Evolutionary conservation across 2,797 vertebrate genomes (phyloP).

Genomic region (Enteromius unitaeniatus): DNA sequence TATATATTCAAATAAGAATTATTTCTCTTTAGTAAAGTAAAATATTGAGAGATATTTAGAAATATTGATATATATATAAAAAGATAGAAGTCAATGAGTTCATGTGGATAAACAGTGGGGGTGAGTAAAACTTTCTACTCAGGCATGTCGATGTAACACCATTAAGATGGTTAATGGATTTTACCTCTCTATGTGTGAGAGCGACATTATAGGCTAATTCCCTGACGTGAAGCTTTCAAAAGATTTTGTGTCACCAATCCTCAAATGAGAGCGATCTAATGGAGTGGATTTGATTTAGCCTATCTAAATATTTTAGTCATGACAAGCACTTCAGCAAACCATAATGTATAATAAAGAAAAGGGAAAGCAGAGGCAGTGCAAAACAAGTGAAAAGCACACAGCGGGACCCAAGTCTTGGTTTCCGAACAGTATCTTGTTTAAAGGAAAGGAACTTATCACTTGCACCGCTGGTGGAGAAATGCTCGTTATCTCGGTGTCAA

Average conservation of each 20-base stretch:
- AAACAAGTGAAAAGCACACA: constrained; percentile 34
- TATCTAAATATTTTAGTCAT: constrained; percentile 53
- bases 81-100: constrained; percentile 38
- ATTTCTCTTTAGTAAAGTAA: too few relatives aligned
- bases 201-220: constrained; percentile 50
- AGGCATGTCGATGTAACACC: constrained; percentile 49
- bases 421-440: constrained; percentile 1
- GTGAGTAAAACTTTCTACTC: constrained; percentile 55
- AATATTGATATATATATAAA: too few relatives aligned
- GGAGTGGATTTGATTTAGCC: constrained; percentile 48
- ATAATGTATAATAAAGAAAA: constrained; percentile 11
- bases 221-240: constrained; percentile 55
- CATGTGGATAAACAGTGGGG: constrained; percentile 43
- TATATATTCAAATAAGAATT: neutral
- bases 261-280: constrained; percentile 44
- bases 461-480: constrained; percentile 27
- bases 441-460: constrained; percentile 14
- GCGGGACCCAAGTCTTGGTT: neutral
- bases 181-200: constrained; percentile 61
- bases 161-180: constrained; percentile 58
- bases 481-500: constrained; percentile 67
- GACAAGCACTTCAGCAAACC: neutral
- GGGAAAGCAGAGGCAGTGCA: neutral
- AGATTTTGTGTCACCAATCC: constrained; percentile 55
- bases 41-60: too few relatives aligned